Percentiles rank a stretch among this genome's conserved stretches.
Conservation (phyloP, 2,113 vertebrate genomes). For the Aspiorhynchus laticeps region DNA sequence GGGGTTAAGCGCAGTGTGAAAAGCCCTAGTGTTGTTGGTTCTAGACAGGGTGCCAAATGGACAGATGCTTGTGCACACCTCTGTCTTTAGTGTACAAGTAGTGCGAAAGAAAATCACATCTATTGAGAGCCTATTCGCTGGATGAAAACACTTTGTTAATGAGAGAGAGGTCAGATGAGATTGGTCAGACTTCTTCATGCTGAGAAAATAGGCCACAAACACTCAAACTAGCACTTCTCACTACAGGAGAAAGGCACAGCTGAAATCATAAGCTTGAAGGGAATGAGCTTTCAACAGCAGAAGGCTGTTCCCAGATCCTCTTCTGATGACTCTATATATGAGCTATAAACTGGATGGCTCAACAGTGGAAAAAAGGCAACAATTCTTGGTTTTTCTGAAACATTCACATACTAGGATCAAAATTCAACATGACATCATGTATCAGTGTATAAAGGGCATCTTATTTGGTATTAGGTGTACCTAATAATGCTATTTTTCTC, state of each 20-base stretch:
- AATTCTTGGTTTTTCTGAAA: background rate
- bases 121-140: background rate
- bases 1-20: no score
- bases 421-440: background rate
- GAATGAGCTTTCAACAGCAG: background rate
- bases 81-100: background rate
- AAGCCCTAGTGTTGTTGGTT: no score
- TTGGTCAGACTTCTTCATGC: background rate
- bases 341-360: background rate
- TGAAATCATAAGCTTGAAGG: constrained; percentile 24
- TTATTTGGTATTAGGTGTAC: background rate
- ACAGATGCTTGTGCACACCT: background rate
- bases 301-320: background rate
- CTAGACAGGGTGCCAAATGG: background rate
- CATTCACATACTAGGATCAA: background rate
- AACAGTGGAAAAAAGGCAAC: background rate
- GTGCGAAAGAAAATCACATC: background rate
- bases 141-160: constrained; percentile 23
- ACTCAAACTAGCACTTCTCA: constrained; percentile 18
- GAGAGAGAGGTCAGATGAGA: constrained; percentile 9
- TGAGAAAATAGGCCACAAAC: constrained; percentile 28
- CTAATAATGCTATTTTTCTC: background rate
- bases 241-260: constrained; percentile 1
- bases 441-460: background rate
- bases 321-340: background rate